Percentiles rank a stretch among this genome's conserved stretches.
phyloP scores from a whole-genome alignment of 2,113 vertebrate species.

The Ceyx melanurus region DNA sequence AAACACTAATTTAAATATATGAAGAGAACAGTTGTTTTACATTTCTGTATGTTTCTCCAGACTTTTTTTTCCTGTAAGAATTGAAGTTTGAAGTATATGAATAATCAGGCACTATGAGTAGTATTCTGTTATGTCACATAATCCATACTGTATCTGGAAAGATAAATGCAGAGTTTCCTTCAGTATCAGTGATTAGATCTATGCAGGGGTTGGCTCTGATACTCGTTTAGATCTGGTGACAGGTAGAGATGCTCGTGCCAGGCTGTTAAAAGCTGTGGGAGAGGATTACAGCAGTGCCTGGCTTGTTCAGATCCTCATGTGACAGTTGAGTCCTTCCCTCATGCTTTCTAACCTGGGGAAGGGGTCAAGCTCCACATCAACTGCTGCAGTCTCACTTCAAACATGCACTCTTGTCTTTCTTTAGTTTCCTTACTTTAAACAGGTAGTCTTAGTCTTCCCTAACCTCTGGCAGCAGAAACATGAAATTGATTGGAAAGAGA shows the following conservation, averaged over 20 bases:
- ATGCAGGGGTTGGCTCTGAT: background rate
- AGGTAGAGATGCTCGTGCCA: background rate
- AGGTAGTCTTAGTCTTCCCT: too few species aligned
- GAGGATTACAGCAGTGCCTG: background rate
- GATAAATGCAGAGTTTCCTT: background rate
- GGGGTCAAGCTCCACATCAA: fast-evolving
- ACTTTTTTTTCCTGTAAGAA: background rate
- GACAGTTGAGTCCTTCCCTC: background rate
- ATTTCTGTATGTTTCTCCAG: background rate
- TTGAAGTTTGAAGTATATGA: background rate
- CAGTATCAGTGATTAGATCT: background rate
- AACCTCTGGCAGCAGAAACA: background rate
- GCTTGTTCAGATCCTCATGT: background rate
- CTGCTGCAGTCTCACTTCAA: background rate
- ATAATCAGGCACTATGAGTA: background rate
- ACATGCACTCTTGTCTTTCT: too few species aligned
- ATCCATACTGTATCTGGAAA: background rate
- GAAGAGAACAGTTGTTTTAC: background rate
- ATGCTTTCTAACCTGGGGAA: background rate
- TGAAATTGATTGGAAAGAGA: background rate
- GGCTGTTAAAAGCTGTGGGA: background rate
- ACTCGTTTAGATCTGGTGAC: background rate
- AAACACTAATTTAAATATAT: background rate
- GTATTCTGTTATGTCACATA: background rate
- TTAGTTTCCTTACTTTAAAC: too few species aligned